Percentiles rank a stretch among this genome's conserved stretches.
Evolutionary conservation across 2,888 invertebrate species (phyloP).

Genomic region (Drosophila nigricruria): DNA sequence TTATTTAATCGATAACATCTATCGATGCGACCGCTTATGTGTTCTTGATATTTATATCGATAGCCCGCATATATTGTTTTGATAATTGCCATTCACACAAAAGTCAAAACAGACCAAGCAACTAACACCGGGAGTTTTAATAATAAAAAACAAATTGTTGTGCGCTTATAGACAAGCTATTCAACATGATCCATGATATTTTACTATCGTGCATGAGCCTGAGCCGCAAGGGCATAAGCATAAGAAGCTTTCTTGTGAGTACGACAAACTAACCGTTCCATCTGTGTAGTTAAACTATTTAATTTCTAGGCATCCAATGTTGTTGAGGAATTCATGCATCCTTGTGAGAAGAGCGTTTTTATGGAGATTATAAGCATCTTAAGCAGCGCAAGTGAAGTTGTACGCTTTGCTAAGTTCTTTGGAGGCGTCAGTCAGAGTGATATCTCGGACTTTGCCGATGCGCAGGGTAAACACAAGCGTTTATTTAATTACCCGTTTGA

Average conservation of each 20-base stretch:
- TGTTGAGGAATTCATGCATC: conserved; percentile 85
- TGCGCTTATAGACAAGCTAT: neutral
- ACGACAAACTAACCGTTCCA: neutral
- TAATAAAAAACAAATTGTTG: neutral
- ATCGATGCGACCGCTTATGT: neutral
- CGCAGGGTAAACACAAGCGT: conserved; percentile 58
- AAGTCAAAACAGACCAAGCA: neutral
- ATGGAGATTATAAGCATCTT: conserved; percentile 88
- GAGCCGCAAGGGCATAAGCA: conserved; percentile 65
- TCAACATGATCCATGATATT: conserved; percentile 83
- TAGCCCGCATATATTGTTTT: conserved; percentile 3
- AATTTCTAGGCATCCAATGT: conserved; percentile 68
- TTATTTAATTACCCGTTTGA: neutral
- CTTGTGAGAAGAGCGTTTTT: conserved; percentile 88
- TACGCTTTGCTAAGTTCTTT: conserved; percentile 87
- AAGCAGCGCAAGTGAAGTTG: conserved; percentile 88
- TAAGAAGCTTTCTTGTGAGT: conserved; percentile 80
- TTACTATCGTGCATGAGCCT: conserved; percentile 80
- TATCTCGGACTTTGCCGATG: conserved; percentile 49
- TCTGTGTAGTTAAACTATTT: neutral
- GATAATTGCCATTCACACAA: conserved; percentile 23
- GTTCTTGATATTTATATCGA: neutral
- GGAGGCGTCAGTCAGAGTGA: conserved; percentile 57
- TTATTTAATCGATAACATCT: conserved; percentile 11
- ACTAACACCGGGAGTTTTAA: conserved; percentile 14